Conservation (phyloP, 2,888 invertebrate genomes). For the Alentia gelatinosa region DNA sequence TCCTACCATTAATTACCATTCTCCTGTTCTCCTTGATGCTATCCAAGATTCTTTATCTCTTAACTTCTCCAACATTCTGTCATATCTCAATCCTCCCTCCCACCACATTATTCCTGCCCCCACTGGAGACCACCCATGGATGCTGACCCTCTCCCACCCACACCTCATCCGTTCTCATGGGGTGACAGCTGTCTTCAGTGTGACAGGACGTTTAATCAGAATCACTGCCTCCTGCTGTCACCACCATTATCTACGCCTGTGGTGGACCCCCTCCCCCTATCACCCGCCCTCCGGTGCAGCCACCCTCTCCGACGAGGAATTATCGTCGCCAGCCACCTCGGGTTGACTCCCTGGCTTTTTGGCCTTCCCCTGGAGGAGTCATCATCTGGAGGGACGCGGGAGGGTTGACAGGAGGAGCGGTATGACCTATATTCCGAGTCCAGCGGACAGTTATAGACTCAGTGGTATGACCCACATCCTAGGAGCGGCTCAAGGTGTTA, state of each 20-base stretch:
- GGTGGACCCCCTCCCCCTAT: not conserved
- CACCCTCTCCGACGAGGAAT: no score
- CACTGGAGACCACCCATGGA: no score
- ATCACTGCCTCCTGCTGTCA: not conserved
- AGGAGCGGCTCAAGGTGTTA: no score
- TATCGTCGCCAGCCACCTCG: not conserved
- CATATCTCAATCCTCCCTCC: not conserved
- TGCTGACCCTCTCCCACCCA: not conserved
- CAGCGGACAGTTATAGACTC: not conserved
- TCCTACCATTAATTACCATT: no score
- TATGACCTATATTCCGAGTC: not conserved
- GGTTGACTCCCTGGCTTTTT: not conserved
- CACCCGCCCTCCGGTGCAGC: not conserved
- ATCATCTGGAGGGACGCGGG: not conserved
- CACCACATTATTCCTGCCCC: not conserved
- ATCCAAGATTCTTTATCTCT: no score
- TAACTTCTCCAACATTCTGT: not conserved
- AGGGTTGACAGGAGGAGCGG: not conserved
- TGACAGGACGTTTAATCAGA: slow-evolving; percentile 5
- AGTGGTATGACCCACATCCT: not conserved
- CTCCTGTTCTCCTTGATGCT: no score
- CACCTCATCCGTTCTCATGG: not conserved
- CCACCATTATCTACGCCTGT: not conserved
- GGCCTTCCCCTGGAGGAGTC: not conserved
- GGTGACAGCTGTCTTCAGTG: not conserved